These are phyloP conservation scores for Drosophila obscura DNA, from an alignment of 1,140 invertebrate species.

Conservation along the genomic window DNA sequence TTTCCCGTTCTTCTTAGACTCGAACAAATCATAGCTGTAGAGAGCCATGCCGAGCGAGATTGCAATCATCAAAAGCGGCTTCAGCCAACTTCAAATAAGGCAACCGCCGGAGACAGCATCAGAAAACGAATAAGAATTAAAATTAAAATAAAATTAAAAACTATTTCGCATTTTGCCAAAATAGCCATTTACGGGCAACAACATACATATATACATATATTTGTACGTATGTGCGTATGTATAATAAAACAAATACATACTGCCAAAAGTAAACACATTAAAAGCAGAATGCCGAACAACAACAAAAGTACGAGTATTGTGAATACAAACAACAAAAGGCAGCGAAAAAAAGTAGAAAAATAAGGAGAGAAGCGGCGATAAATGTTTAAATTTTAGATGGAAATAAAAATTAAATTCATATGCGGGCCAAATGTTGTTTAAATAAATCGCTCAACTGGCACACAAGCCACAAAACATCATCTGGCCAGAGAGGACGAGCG, in stretches of 20 bases:
- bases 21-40: constrained; percentile 38
- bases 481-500: background rate
- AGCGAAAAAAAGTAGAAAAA: constrained; percentile 14
- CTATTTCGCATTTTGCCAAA: constrained; percentile 59
- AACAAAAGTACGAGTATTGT: constrained; percentile 28
- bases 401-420: constrained; percentile 82
- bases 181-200: constrained; percentile 47
- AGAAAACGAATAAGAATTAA: constrained; percentile 67
- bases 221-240: too few relatives aligned
- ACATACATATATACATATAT: constrained; percentile 26
- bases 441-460: constrained; percentile 78
- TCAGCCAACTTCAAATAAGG: constrained; percentile 6
- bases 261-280: constrained; percentile 72
- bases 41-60: constrained; percentile 13
- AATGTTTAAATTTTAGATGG: constrained; percentile 78
- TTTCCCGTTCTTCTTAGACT: background rate
- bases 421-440: constrained; percentile 78
- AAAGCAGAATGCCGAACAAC: constrained; percentile 65
- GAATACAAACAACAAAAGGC: constrained; percentile 20
- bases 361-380: constrained; percentile 38
- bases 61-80: constrained; percentile 49
- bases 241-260: constrained; percentile 6
- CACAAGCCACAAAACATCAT: constrained; percentile 52
- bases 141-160: constrained; percentile 73
- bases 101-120: constrained; percentile 5